Percentiles rank a stretch among this genome's conserved stretches.
Conservation (phyloP, 2,113 vertebrate genomes). For the Protomyctophum bolini region DNA sequence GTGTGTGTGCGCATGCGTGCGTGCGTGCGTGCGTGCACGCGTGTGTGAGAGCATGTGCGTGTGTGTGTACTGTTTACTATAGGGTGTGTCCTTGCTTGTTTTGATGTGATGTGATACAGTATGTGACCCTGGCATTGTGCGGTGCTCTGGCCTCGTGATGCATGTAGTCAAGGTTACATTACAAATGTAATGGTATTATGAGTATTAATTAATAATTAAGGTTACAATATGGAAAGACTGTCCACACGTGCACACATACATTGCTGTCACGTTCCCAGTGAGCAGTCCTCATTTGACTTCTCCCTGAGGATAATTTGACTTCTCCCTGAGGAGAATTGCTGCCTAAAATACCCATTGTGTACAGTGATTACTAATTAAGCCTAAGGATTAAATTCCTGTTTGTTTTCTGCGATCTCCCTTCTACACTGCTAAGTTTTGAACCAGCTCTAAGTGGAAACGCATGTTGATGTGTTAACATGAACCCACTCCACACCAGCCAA, state of each 20-base stretch:
- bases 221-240: conserved; percentile 27
- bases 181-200: conserved; percentile 44
- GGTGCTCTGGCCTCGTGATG: conserved; percentile 39
- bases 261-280: conserved; percentile 4
- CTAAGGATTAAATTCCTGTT: conserved; percentile 13
- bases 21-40: background rate
- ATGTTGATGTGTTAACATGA: conserved; percentile 37
- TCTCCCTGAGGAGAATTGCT: conserved; percentile 2
- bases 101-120: conserved; percentile 57
- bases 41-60: conserved; percentile 12
- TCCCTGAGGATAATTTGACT: conserved; percentile 10
- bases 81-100: conserved; percentile 73
- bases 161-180: conserved; percentile 60
- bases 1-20: background rate
- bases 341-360: conserved; percentile 18
- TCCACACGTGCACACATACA: conserved; percentile 17
- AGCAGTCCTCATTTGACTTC: conserved; percentile 19
- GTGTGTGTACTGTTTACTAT: conserved; percentile 36
- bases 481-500: conserved; percentile 52
- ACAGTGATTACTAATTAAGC: conserved; percentile 8
- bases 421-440: conserved; percentile 38
- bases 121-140: conserved; percentile 64
- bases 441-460: conserved; percentile 45
- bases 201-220: conserved; percentile 69
- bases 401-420: conserved; percentile 12